Base-by-base conservation (phyloP, 2,797 vertebrate genomes). In the Gastrophryne carolinensis region DNA sequence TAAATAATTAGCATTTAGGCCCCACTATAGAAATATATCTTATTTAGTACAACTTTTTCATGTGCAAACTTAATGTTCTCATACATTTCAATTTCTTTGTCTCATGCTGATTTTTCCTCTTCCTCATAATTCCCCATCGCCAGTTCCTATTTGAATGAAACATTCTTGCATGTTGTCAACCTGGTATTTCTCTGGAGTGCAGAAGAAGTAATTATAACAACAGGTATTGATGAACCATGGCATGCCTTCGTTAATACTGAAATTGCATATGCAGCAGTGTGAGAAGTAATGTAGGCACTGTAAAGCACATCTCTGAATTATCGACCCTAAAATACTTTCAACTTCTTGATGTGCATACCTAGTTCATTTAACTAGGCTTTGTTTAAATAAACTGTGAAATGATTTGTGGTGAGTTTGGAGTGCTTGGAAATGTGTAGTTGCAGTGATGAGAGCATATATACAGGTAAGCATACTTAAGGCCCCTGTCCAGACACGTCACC, bases 151-250 rank as follows among this genome's bases (percentile, higher is more conserved):
- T 71, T 19, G 21, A 67, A 77, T 47, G 56, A 71, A 77, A 71
- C 67, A 77, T 77, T 53, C 49, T 64, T 64, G 67, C 58, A 70
- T 21, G 49, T 56, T 77, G 66, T 71, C 37, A 71, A 56, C 50
- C 64, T 64, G 27, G 29, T 63, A 77, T 77, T 77, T 71, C 74
- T 77, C 74, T 71, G 24, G 74, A 71, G 74, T 71, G 35, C 58
- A 47, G 41, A 65, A 56, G 50, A 64, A 54, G 74, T 70, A 77
- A 77, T 77, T 77, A 70, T 54, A 69, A 62, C 47, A 35, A 34
- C 39, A 77, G 74, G 66, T 64, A 69, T 64, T 70, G 74, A 70
- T 77, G 67, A 54, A 77, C 57, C 64, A 58, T 77, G 27, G 44
- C 50, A 64, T 71, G 39, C 62, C 21, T 52, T 63, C 21, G 56